These are phyloP conservation scores for Rhizomys pruinosus DNA, from an alignment of 2,113 vertebrate species.

Conservation along the genomic window DNA sequence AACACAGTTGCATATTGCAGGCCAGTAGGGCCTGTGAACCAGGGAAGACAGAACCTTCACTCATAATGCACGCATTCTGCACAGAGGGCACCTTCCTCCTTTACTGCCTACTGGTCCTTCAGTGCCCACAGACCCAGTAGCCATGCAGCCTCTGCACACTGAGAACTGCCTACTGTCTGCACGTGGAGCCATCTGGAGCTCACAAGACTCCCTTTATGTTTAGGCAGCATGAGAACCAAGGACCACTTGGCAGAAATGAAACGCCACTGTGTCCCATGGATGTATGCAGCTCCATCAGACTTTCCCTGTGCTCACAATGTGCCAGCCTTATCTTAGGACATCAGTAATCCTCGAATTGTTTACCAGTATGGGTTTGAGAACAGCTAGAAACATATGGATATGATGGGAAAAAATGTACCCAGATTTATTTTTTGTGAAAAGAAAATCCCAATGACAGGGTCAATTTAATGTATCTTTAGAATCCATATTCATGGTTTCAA, in stretches of 20 bases:
- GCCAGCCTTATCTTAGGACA: neutral
- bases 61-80: neutral
- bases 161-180: neutral
- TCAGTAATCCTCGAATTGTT: neutral
- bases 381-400: neutral
- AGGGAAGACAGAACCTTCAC: neutral
- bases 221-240: no score
- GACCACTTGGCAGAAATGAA: no score
- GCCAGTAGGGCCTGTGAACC: neutral
- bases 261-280: no score
- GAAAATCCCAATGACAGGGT: no score
- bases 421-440: neutral
- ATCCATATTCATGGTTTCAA: no score
- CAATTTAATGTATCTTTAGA: no score
- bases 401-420: neutral
- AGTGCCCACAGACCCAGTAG: no score
- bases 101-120: neutral
- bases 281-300: no score
- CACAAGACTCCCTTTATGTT: no score
- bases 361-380: neutral
- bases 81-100: neutral
- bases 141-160: neutral
- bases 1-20: neutral
- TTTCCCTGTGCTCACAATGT: neutral
- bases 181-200: neutral